A percentile compares a stretch with the other conserved stretches of the same genome.
These are phyloP conservation scores for Cyclura pinguis DNA, from an alignment of 2,797 vertebrate species.

Conservation along the genomic window DNA sequence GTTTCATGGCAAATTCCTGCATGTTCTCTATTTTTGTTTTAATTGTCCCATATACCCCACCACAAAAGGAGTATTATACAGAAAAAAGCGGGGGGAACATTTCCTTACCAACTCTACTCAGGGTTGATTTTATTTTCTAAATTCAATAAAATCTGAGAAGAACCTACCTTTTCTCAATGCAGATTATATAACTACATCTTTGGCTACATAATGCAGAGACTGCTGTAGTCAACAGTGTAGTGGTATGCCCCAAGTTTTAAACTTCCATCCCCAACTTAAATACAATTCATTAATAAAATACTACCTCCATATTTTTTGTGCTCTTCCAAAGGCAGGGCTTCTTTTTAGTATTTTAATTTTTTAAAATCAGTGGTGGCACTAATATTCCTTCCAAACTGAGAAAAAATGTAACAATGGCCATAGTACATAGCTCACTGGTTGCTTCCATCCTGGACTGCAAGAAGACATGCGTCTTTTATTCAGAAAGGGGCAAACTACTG, in stretches of 20 bases:
- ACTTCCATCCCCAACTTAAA: conserved; percentile 40
- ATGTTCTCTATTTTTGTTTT: background rate
- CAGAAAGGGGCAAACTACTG: conserved; percentile 34
- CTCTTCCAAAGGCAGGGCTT: conserved; percentile 34
- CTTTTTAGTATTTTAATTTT: conserved; percentile 5
- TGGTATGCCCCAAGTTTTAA: conserved; percentile 30
- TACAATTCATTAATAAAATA: background rate
- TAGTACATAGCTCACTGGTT: conserved; percentile 43
- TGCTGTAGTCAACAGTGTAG: conserved; percentile 24
- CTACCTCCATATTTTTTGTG: conserved; percentile 53
- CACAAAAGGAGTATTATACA: background rate
- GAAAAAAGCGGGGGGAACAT: background rate
- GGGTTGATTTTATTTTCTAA: background rate
- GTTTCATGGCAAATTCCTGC: background rate
- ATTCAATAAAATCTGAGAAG: background rate
- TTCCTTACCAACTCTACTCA: background rate
- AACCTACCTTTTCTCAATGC: background rate
- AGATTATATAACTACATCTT: conserved; percentile 21
- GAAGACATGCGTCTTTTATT: conserved; percentile 32
- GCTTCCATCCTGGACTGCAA: conserved; percentile 38
- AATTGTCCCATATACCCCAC: background rate
- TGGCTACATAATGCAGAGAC: background rate
- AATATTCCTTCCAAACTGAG: conserved; percentile 23
- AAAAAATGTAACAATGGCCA: conserved; percentile 26
- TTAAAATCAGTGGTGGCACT: conserved; percentile 41